phyloP scores from a whole-genome alignment of 2,797 vertebrate species.

The Tokudaia muenninki region DNA sequence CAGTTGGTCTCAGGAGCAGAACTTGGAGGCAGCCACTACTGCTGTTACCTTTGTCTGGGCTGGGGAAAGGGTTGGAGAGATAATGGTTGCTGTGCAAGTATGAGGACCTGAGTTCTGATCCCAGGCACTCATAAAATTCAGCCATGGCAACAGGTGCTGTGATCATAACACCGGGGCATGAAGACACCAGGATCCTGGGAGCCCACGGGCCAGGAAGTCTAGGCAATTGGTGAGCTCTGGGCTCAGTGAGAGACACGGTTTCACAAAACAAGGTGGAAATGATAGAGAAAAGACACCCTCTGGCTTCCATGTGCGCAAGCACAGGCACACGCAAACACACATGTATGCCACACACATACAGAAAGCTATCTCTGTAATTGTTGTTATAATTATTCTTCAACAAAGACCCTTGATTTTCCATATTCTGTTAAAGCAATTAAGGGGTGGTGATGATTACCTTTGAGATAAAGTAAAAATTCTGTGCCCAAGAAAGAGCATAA shows the following conservation, averaged over 20 bases:
- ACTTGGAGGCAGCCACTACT: not conserved
- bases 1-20: not conserved
- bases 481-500: not conserved
- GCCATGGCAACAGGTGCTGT: too few relatives aligned
- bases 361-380: not conserved
- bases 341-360: not conserved
- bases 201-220: not conserved
- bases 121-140: not conserved
- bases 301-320: too few relatives aligned
- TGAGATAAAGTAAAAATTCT: constrained; percentile 51
- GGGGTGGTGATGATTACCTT: not conserved
- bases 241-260: not conserved
- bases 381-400: not conserved
- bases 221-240: not conserved
- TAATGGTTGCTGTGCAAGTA: not conserved
- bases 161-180: not conserved
- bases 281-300: not conserved
- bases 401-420: constrained; percentile 13
- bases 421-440: constrained; percentile 12
- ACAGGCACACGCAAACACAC: not conserved
- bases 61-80: not conserved
- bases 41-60: not conserved
- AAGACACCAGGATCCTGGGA: not conserved
- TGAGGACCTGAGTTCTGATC: not conserved
- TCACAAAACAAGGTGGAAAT: not conserved